A percentile compares a stretch with the other conserved stretches of the same genome.
These are phyloP conservation scores for Elachura formosa DNA, from an alignment of 2,113 vertebrate species.

Conservation along the genomic window DNA sequence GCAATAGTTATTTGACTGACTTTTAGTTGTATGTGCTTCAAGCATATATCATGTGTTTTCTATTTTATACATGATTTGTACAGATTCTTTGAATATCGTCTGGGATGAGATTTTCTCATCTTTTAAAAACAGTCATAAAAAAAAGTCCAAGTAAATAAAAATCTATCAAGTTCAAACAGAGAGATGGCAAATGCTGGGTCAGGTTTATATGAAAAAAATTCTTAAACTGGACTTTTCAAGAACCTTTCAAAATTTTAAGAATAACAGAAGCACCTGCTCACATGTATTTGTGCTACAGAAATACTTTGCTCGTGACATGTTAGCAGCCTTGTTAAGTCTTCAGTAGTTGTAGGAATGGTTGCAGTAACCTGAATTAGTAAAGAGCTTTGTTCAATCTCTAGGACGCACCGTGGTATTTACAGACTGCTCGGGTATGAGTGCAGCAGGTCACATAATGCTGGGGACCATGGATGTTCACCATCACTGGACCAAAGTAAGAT, in stretches of 20 bases:
- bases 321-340: not conserved
- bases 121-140: not conserved
- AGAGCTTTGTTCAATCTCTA: conserved; percentile 52
- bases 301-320: not conserved
- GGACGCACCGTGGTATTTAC: conserved; percentile 86
- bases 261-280: not conserved
- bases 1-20: not conserved
- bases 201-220: not conserved
- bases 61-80: not conserved
- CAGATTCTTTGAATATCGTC: not conserved
- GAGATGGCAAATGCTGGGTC: not conserved
- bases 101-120: not conserved
- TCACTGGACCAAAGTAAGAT: conserved; percentile 89
- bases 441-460: conserved; percentile 88
- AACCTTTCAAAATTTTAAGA: not conserved
- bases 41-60: not conserved
- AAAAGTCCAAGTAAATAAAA: not conserved
- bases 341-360: not conserved
- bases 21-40: not conserved
- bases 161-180: not conserved
- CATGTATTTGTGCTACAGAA: not conserved
- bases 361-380: not conserved
- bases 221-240: not conserved
- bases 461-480: conserved; percentile 96
- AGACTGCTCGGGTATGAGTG: conserved; percentile 91